A percentile compares a stretch with the other conserved stretches of the same genome.
Evolutionary conservation across 2,113 vertebrate genomes (phyloP).

Genomic region (Delphinapterus leucas): DNA sequence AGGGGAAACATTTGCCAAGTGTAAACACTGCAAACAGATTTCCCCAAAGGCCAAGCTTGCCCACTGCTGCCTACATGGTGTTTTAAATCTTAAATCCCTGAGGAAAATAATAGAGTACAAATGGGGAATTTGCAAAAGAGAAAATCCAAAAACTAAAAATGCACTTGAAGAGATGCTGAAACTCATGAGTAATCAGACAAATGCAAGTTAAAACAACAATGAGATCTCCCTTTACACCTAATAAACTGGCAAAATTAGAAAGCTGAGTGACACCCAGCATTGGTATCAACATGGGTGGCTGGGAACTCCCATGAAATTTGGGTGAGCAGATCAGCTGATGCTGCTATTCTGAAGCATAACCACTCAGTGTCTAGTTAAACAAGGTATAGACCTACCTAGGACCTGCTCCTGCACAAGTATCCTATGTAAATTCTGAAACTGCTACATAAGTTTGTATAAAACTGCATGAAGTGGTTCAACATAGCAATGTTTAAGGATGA

Average conservation of each 20-base stretch:
- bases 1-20: background rate
- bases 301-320: background rate
- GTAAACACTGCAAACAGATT: background rate
- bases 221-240: background rate
- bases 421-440: background rate
- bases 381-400: background rate
- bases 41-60: background rate
- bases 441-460: background rate
- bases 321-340: background rate
- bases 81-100: background rate
- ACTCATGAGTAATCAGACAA: background rate
- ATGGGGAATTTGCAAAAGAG: background rate
- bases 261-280: background rate
- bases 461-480: background rate
- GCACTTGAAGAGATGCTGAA: background rate
- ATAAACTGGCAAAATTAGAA: background rate
- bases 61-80: background rate
- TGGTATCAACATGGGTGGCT: no score
- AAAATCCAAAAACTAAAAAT: background rate
- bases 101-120: background rate
- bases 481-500: background rate
- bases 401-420: background rate
- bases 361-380: background rate
- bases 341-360: background rate
- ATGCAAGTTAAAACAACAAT: background rate